A percentile compares a stretch with the other conserved stretches of the same genome.
Conservation (phyloP, 2,113 vertebrate species). For the Azemiops feae region DNA sequence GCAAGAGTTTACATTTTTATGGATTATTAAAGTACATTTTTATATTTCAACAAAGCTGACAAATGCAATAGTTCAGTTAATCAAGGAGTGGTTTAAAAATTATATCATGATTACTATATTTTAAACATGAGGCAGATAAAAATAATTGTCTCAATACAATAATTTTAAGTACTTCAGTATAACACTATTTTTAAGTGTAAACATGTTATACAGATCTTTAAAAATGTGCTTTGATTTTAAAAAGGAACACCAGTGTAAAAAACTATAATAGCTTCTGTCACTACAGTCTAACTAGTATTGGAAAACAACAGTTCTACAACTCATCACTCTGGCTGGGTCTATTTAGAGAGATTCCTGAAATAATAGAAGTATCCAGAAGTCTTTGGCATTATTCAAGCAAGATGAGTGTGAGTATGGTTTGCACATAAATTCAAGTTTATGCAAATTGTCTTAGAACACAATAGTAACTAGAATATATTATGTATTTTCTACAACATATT, state of each 20-base stretch:
- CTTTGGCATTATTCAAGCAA: conserved; percentile 24
- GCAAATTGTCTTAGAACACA: neutral
- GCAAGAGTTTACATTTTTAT: neutral
- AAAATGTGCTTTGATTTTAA: neutral
- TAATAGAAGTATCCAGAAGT: conserved; percentile 30
- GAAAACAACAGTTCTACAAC: neutral
- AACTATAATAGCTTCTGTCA: neutral
- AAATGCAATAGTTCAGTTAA: neutral
- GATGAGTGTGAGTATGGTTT: conserved; percentile 37
- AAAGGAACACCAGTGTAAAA: neutral
- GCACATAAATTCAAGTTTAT: neutral
- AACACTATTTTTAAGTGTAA: neutral
- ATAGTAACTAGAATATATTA: neutral
- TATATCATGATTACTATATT: neutral
- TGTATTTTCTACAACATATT: neutral
- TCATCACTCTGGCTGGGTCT: neutral
- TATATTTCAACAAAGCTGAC: neutral
- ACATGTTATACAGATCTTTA: neutral
- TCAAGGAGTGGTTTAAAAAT: neutral
- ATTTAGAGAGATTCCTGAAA: conserved; percentile 21
- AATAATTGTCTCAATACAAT: neutral
- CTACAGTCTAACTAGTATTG: neutral
- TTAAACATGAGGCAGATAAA: neutral
- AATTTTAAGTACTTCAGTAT: neutral
- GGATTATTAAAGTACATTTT: neutral